phyloP scores from a whole-genome alignment of 2,113 vertebrate genomes.

The Pseudonaja textilis region DNA sequence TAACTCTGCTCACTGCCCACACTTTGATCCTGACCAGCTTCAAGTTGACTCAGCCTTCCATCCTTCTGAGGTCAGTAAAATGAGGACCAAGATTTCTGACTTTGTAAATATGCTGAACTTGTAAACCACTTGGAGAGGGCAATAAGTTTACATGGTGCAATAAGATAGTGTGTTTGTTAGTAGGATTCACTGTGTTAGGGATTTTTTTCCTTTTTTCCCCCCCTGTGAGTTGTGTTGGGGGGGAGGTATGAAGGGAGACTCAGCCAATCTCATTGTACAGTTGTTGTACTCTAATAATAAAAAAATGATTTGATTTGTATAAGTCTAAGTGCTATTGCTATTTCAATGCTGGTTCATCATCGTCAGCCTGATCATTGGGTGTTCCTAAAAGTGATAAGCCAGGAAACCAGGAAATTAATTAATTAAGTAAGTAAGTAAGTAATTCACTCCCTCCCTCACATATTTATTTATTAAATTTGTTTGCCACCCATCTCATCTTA shows the following conservation, averaged over 20 bases:
- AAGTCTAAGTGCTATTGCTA: neutral
- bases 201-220: too few relatives aligned
- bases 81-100: neutral
- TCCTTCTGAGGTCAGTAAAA: neutral
- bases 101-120: neutral
- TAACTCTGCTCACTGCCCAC: neutral
- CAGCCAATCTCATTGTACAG: too few relatives aligned
- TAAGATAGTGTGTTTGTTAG: too few relatives aligned
- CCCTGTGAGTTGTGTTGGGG: too few relatives aligned
- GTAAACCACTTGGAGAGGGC: too few relatives aligned
- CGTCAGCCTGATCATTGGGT: neutral
- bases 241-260: too few relatives aligned
- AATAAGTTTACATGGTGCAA: too few relatives aligned
- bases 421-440: too few relatives aligned
- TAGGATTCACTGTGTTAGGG: too few relatives aligned
- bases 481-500: neutral
- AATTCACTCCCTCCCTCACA: too few relatives aligned
- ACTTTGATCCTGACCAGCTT: neutral
- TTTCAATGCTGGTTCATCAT: neutral
- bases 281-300: too few relatives aligned
- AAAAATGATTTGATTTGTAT: neutral
- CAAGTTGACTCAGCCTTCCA: neutral
- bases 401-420: neutral
- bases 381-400: neutral
- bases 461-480: neutral